A percentile compares a stretch with the other conserved stretches of the same genome.
Conservation (phyloP, 2,113 vertebrate genomes). For the Tor tambroides region DNA sequence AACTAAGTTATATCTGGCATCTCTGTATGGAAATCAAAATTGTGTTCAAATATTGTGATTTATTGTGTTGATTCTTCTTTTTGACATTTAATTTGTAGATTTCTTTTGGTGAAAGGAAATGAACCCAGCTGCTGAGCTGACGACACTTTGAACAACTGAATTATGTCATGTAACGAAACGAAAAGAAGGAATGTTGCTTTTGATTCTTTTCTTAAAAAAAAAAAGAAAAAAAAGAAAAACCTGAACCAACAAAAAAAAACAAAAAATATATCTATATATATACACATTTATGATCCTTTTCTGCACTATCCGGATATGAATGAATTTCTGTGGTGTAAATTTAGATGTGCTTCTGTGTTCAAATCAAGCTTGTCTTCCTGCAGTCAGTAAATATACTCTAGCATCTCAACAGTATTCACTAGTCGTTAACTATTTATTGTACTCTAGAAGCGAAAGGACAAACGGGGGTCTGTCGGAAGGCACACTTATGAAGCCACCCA, state of each 20-base stretch:
- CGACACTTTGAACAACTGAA: constrained; percentile 79
- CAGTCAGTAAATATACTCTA: constrained; percentile 86
- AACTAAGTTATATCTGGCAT: constrained; percentile 82
- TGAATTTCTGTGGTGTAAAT: constrained; percentile 87
- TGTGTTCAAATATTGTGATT: constrained; percentile 79
- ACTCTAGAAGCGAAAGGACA: constrained; percentile 84
- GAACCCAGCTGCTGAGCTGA: constrained; percentile 75
- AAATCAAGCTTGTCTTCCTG: constrained; percentile 92
- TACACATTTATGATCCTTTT: constrained; percentile 75
- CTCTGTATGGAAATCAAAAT: constrained; percentile 78
- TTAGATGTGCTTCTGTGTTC: constrained; percentile 89
- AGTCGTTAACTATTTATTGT: constrained; percentile 82
- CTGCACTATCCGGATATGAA: constrained; percentile 91
- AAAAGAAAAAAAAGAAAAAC: constrained; percentile 47
- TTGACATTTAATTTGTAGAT: constrained; percentile 71
- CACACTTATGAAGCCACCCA: constrained; percentile 74
- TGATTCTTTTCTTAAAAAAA: constrained; percentile 79
- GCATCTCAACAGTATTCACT: constrained; percentile 82
- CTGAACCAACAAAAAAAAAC: not conserved
- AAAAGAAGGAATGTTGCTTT: constrained; percentile 84
- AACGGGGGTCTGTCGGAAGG: constrained; percentile 72
- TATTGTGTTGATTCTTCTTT: constrained; percentile 81
- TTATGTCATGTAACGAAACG: constrained; percentile 63
- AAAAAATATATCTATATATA: not conserved
- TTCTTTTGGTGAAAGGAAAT: constrained; percentile 62